phyloP scores from a whole-genome alignment of 1,140 invertebrate genomes.

The Holotrichia oblita region DNA sequence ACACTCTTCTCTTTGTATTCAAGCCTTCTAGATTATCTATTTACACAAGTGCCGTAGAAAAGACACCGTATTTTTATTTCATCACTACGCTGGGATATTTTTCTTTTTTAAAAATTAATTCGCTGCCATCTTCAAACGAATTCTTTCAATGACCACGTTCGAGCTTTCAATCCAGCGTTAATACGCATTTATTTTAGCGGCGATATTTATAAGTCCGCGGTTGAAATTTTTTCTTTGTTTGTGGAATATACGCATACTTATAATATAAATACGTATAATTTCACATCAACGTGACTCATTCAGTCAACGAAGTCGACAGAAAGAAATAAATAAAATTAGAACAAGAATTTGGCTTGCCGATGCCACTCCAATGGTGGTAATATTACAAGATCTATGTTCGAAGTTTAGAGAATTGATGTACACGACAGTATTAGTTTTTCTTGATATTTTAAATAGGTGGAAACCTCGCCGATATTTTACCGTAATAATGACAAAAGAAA shows the following conservation, averaged over 20 bases:
- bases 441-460: neutral
- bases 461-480: neutral
- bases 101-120: constrained; percentile 10
- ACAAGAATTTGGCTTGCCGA: constrained; percentile 40
- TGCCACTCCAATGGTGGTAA: neutral
- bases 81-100: neutral
- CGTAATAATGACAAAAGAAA: constrained; percentile 13
- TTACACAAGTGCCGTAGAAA: neutral
- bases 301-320: constrained; percentile 38
- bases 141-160: constrained; percentile 9
- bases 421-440: constrained; percentile 16
- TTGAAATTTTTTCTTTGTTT: constrained; percentile 3
- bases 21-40: neutral
- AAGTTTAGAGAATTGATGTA: neutral
- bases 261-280: constrained; percentile 19
- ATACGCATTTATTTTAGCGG: constrained; percentile 6
- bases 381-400: constrained; percentile 9
- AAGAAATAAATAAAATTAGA: constrained; percentile 44
- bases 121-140: constrained; percentile 19
- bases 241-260: neutral
- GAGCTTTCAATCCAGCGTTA: constrained; percentile 4
- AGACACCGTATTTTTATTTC: constrained; percentile 11
- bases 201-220: neutral
- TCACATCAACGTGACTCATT: neutral
- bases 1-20: neutral